phyloP scores from a whole-genome alignment of 92 coral and sea anemone genomes.

The Scolanthus callimorphus region DNA sequence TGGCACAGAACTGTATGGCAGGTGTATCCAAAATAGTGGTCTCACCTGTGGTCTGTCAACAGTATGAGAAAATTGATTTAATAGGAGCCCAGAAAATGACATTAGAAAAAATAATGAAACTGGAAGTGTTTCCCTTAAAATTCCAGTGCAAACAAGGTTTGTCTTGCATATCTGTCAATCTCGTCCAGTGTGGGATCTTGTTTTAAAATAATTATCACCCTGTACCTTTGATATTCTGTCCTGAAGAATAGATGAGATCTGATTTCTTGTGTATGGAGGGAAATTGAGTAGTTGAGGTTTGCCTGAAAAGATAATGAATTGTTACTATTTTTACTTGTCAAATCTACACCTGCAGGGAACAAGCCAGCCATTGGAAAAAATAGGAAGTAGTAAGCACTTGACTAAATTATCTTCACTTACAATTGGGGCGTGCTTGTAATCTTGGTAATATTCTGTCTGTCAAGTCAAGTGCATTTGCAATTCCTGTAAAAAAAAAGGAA shows the following conservation, averaged over 20 bases:
- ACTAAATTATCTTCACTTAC: constrained; percentile 38
- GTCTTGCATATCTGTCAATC: too few relatives aligned
- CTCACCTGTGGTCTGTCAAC: constrained; percentile 25
- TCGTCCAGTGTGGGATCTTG: too few relatives aligned
- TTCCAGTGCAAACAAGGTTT: too few relatives aligned
- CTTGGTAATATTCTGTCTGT: constrained; percentile 96
- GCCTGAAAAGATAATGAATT: constrained; percentile 39
- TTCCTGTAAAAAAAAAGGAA: constrained; percentile 47
- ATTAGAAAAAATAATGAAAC: too few relatives aligned
- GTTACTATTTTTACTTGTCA: neutral
- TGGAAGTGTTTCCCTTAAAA: too few relatives aligned
- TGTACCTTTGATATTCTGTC: constrained; percentile 83
- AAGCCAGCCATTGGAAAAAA: too few relatives aligned
- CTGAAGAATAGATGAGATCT: constrained; percentile 72
- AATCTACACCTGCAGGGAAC: neutral
- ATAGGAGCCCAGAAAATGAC: too few relatives aligned
- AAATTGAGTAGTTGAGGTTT: constrained; percentile 91
- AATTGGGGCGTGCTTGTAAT: constrained; percentile 90
- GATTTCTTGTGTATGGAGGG: constrained; percentile 89
- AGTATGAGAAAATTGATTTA: neutral
- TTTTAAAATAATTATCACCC: too few relatives aligned
- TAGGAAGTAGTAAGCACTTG: too few relatives aligned
- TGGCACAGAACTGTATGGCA: constrained; percentile 98
- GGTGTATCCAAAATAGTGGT: constrained; percentile 61
- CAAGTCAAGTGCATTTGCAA: constrained; percentile 97